Conservation (phyloP, 2,888 invertebrate genomes). For the Dynastes tityus region DNA sequence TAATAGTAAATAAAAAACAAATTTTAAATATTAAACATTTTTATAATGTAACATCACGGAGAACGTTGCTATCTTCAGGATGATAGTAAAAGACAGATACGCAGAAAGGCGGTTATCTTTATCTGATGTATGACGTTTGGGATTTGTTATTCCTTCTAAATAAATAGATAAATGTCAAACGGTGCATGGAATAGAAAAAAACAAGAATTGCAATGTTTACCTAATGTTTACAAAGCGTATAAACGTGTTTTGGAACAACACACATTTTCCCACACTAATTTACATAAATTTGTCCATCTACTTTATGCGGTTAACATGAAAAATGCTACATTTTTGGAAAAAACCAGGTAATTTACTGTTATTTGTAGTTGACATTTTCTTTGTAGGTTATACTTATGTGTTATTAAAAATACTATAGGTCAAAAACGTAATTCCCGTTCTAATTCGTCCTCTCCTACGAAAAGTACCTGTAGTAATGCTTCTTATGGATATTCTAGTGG, state of each 20-base stretch:
- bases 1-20: too few species aligned
- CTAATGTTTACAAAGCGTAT: slow-evolving; percentile 51
- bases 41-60: too few species aligned
- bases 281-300: slow-evolving; percentile 35
- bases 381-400: slow-evolving; percentile 55
- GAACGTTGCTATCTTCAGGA: too few species aligned
- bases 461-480: slow-evolving; percentile 53
- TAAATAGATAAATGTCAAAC: slow-evolving; percentile 49
- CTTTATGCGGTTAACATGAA: slow-evolving; percentile 54
- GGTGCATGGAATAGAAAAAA: slow-evolving; percentile 33
- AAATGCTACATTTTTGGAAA: slow-evolving; percentile 81
- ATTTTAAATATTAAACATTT: too few species aligned
- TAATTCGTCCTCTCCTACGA: slow-evolving; percentile 54
- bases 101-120: slow-evolving; percentile 25
- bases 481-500: slow-evolving; percentile 52
- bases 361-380: slow-evolving; percentile 50
- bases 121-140: slow-evolving; percentile 17
- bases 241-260: slow-evolving; percentile 47
- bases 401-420: slow-evolving; percentile 58
- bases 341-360: slow-evolving; percentile 75
- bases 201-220: slow-evolving; percentile 47
- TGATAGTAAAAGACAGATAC: too few species aligned
- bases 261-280: slow-evolving; percentile 47
- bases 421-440: slow-evolving; percentile 58
- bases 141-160: slow-evolving; percentile 30